Base-by-base conservation (phyloP, 2,797 vertebrate species). In the Rhinophrynus dorsalis region DNA sequence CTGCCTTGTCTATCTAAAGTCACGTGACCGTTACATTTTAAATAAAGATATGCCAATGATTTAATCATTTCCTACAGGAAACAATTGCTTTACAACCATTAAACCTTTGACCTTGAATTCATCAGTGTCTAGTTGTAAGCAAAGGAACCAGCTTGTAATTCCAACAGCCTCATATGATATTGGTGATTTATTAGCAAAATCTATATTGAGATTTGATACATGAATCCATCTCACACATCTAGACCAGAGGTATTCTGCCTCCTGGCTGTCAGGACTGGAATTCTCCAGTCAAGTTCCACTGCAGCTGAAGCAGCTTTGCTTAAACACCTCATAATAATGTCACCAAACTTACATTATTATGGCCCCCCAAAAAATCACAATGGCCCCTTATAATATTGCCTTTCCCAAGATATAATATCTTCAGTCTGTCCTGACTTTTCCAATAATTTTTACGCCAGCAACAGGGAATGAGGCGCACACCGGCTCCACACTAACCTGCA, bases 371-470 rank as follows among this genome's bases (percentile, higher is more conserved):
- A n/a, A n/a, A n/a, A n/a, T n/a, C n/a, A n/a, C n/a, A n/a, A n/a
- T n/a, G n/a, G n/a, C n/a, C n/a, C n/a, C n/a, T n/a, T n/a, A n/a
- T n/a, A n/a, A n/a, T n/a, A n/a, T n/a, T n/a, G n/a, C n/a, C n/a
- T n/a, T n/a, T n/a, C n/a, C n/a, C n/a, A n/a, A n/a, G n/a, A n/a
- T n/a, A n/a, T n/a, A n/a, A n/a, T n/a, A n/a, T n/a, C n/a, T n/a
- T n/a, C n/a, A n/a, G n/a, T n/a, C n/a, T n/a, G n/a, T n/a, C n/a
- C n/a, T n/a, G n/a, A n/a, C 91, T 93, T 95, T 93, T 92, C 94
- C 94, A 93, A 95, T 96, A 95, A 94, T 93, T 89, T 90, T 82
- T 88, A 87, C n/a, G 82, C 80, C 29, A 56, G 84, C 80, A 78
- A 85, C 83, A 77, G 86, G 84, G 86, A 88, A 83, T 80, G 79